Evolutionary conservation across 2,888 invertebrate species (phyloP), one percentile per base, ranked within the genome.

Genomic region (Leucania comma): DNA sequence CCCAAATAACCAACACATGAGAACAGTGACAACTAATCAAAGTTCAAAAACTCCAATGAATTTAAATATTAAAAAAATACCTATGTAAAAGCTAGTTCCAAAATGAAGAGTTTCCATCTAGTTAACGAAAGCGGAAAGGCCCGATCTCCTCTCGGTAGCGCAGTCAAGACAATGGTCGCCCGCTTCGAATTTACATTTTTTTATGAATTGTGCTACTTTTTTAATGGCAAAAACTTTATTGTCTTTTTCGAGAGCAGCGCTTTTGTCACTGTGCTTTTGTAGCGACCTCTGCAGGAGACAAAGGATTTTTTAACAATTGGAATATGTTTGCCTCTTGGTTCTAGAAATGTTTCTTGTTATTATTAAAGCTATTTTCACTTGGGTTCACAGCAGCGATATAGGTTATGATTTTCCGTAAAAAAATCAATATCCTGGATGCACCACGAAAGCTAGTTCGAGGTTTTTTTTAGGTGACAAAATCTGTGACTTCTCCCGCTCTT

Each of bases 201-300:
- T 79, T 77, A 86, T 84, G 82, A 86, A 85, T 82, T 81, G 86
- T 64, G 81, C 59, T 75, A 69, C 76, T 63, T 76, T 80, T 83
- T 85, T 87, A 88, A 89, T 86, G 86, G 87, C 72, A 85, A 86
- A 87, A 89, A 87, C 78, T 85, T 88, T 85, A 88, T 91, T 90
- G 89, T 91, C 87, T 91, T 88, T 82, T 84, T 82, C 68, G 72
- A 83, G 76, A 83, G 74, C 65, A 78, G 48, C 71, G 71, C 78
- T 63, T 85, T 83, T 84, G 81, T 83, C 53, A 38, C 20, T 20
- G 54, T 35, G 68, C 73, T 80, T 81, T 81, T 81, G 62, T 81
- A 46, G 69, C 72, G 80, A 81, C 75, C 82, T 82, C 84, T 78
- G 63, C 50, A n/a, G 54, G 57, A 29, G 53, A 78, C 73, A 82